Evolutionary conservation across 2,888 invertebrate genomes (phyloP).

Genomic region (Clunio marinus): DNA sequence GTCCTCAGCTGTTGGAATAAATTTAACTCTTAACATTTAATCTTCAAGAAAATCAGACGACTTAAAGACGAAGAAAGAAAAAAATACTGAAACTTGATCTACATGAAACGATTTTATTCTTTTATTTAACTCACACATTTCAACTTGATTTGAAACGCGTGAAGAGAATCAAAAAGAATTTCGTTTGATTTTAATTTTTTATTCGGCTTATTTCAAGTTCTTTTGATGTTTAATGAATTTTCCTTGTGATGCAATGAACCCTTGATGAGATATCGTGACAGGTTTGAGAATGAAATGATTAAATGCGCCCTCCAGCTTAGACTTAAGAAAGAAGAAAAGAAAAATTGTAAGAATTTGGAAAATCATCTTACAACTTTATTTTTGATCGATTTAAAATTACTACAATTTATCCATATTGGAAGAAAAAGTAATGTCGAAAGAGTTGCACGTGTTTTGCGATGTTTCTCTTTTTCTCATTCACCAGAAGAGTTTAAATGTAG

Average conservation of each 20-base stretch:
- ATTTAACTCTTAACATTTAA: too few species aligned
- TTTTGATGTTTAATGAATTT: not conserved
- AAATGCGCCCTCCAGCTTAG: not conserved
- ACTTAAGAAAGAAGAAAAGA: not conserved
- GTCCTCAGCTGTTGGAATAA: too few species aligned
- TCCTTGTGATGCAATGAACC: not conserved
- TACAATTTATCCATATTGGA: not conserved
- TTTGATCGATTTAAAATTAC: not conserved
- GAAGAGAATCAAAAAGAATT: not conserved
- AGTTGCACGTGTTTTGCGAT: too few species aligned
- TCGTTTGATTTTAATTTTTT: not conserved
- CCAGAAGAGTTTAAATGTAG: too few species aligned
- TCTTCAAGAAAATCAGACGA: too few species aligned
- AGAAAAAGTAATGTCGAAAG: too few species aligned
- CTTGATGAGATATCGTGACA: not conserved
- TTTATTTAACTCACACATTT: too few species aligned
- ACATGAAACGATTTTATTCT: too few species aligned
- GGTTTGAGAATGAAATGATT: not conserved
- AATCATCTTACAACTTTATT: not conserved
- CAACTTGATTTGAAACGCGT: not conserved
- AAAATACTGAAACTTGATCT: not conserved
- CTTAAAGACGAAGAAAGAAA: not conserved
- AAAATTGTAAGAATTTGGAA: not conserved
- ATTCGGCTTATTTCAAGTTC: not conserved
- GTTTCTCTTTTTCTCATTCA: too few species aligned